These are phyloP conservation scores for Bolborhynchus lineola DNA, from an alignment of 2,113 vertebrate genomes.

Conservation along the genomic window DNA sequence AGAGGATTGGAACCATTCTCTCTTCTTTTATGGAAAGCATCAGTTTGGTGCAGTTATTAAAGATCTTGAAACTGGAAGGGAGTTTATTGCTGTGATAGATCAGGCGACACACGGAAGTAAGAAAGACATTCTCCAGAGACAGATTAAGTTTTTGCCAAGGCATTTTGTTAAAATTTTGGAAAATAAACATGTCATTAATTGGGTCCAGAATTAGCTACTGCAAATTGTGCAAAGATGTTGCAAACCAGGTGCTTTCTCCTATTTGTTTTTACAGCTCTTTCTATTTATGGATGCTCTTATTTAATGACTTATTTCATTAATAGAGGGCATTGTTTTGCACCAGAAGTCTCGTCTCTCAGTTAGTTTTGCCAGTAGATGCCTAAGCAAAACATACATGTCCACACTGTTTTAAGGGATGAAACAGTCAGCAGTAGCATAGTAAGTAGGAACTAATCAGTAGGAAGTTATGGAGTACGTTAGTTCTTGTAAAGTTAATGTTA, in stretches of 20 bases:
- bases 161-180: constrained; percentile 54
- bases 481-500: neutral
- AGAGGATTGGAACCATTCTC: neutral
- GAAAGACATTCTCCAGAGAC: constrained; percentile 17
- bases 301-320: neutral
- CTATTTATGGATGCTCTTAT: constrained; percentile 26
- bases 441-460: neutral
- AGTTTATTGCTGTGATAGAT: constrained; percentile 21
- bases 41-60: neutral
- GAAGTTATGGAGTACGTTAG: neutral
- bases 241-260: constrained; percentile 38
- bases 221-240: constrained; percentile 28
- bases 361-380: neutral
- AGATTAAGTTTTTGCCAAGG: constrained; percentile 41
- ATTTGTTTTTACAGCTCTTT: constrained; percentile 11
- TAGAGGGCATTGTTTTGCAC: constrained; percentile 6
- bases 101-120: constrained; percentile 37
- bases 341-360: neutral
- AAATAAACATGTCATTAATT: constrained; percentile 53
- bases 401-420: neutral
- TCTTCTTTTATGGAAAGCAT: constrained; percentile 7
- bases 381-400: neutral
- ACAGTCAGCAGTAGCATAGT: neutral
- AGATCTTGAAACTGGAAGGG: neutral
- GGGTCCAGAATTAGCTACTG: constrained; percentile 48